These are phyloP conservation scores for Passer montanus DNA, from an alignment of 2,113 vertebrate genomes.

Conservation along the genomic window DNA sequence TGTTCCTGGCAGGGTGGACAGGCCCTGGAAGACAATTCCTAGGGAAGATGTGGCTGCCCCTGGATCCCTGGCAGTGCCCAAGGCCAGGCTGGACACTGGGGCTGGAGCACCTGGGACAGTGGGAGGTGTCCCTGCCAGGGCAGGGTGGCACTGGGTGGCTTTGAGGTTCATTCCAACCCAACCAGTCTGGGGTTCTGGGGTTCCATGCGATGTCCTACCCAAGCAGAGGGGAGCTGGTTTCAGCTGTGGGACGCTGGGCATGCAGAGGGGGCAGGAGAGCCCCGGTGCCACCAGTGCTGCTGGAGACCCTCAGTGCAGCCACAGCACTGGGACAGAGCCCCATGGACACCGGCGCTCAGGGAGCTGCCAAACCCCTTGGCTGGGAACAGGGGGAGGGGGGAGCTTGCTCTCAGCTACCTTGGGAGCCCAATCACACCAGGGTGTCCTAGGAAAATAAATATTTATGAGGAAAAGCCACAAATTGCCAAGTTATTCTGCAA, in stretches of 20 bases:
- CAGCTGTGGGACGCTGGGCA: accelerated
- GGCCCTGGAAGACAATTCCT: neutral
- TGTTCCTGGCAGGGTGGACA: accelerated
- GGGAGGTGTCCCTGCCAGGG: neutral
- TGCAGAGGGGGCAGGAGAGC: accelerated
- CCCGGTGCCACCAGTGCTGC: accelerated
- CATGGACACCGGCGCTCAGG: accelerated
- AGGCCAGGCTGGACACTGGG: neutral
- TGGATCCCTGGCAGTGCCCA: neutral
- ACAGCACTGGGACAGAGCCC: neutral
- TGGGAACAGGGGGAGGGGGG: accelerated
- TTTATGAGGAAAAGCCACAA: constrained; percentile 63
- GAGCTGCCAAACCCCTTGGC: neutral
- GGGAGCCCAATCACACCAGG: neutral
- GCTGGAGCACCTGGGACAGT: neutral
- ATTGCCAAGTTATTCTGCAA: constrained; percentile 47
- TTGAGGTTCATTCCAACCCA: too few species aligned
- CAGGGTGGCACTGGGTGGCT: accelerated
- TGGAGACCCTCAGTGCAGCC: accelerated
- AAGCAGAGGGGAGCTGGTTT: neutral
- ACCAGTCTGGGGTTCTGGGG: neutral
- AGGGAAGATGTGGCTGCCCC: neutral
- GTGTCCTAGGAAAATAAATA: constrained; percentile 55
- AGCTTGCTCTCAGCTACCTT: neutral
- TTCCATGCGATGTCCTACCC: accelerated